These are phyloP conservation scores for Aplodontia rufa DNA, from an alignment of 2,113 vertebrate genomes.

Conservation along the genomic window DNA sequence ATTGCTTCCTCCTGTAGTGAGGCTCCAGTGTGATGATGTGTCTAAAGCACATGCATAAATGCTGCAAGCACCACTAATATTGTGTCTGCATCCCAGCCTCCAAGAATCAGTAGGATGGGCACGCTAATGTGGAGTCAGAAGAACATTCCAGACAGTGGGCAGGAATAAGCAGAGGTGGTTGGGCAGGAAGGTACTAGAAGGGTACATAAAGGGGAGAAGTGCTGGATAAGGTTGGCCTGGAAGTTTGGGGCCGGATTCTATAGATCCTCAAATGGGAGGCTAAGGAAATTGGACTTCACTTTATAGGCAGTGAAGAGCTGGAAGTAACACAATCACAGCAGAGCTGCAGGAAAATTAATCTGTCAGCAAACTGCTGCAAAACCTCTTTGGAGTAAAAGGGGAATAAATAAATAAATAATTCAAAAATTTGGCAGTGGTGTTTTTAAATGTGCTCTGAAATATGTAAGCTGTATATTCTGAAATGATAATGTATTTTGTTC, in stretches of 20 bases:
- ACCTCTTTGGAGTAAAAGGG: conserved; percentile 45
- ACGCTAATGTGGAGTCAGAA: background rate
- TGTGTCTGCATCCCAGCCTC: background rate
- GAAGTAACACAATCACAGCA: conserved; percentile 40
- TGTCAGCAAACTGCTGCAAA: conserved; percentile 44
- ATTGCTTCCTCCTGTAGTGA: background rate
- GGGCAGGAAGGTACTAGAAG: background rate
- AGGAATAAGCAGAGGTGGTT: background rate
- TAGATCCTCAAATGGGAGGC: conserved; percentile 29
- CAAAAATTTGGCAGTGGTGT: background rate
- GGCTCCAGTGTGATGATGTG: background rate
- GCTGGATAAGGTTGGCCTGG: background rate
- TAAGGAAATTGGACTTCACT: conserved; percentile 51
- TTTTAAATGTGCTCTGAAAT: background rate
- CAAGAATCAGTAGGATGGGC: background rate
- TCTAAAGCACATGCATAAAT: background rate
- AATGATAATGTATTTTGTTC: background rate
- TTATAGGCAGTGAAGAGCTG: conserved; percentile 28
- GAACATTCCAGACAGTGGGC: background rate
- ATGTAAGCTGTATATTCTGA: background rate
- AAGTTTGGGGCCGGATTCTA: background rate
- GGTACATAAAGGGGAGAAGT: background rate
- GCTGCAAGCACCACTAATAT: fast-evolving
- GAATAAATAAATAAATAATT: conserved; percentile 60
- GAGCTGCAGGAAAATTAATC: conserved; percentile 63